Conservation (phyloP, 1,140 invertebrate species). For the Amphibalanus amphitrite region DNA sequence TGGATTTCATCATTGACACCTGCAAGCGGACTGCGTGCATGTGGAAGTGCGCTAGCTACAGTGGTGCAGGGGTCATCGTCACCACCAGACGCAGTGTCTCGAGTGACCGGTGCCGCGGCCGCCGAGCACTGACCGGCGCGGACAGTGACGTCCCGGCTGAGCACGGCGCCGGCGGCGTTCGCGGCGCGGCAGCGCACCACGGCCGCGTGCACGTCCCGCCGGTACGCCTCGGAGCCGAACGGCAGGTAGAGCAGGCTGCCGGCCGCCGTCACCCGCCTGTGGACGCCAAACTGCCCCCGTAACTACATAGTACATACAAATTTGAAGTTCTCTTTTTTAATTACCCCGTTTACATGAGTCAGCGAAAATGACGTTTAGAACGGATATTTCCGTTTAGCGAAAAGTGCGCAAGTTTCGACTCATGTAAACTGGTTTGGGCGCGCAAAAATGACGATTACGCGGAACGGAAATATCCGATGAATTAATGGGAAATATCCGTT, state of each 20-base stretch:
- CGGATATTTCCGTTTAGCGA: too few species aligned
- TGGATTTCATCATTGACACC: neutral
- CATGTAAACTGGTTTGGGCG: too few species aligned
- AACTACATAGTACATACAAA: too few species aligned
- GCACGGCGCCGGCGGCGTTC: constrained; percentile 53
- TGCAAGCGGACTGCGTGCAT: too few species aligned
- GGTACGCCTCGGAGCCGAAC: constrained; percentile 57
- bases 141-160: constrained; percentile 65
- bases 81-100: neutral
- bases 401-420: too few species aligned
- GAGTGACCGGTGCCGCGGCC: neutral
- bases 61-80: neutral
- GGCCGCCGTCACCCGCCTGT: neutral
- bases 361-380: too few species aligned
- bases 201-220: constrained; percentile 65
- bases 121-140: constrained; percentile 50
- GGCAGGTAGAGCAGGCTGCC: constrained; percentile 50
- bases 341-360: too few species aligned
- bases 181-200: constrained; percentile 59
- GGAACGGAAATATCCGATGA: too few species aligned
- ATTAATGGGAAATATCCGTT: too few species aligned
- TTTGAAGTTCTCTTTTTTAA: too few species aligned
- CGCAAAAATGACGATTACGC: too few species aligned
- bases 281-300: too few species aligned
- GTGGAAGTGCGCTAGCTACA: neutral